Evolutionary conservation across 2,888 invertebrate species (phyloP), one percentile per base, ranked within the genome.

Genomic region (Polymixis flavicincta): DNA sequence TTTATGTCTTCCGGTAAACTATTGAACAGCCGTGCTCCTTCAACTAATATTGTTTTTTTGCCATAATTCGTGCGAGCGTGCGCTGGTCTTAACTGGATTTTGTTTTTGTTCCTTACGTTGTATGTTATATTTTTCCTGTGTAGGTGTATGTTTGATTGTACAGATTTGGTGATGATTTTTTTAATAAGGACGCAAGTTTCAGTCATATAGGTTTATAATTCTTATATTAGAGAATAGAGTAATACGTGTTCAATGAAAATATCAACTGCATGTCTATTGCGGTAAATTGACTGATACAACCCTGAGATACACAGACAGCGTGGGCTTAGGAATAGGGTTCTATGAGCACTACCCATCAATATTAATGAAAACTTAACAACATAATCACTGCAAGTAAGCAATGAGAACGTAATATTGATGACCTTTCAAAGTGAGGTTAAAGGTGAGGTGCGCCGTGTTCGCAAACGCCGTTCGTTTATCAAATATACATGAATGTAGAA

Each of bases 401-500:
- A 54, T 59, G 55, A 52, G 50, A 65, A 54, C 22, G 55, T 77
- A 66, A 78, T 83, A 69, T 82, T 82, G 66, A 83, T 83, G 64
- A 78, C 48, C 83, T 68, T 59, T 78, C 45, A 83, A 68, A 68
- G 50, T 61, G 54, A 79, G 79, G 76, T 69, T 42, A 80, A 63
- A 63, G 80, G 64, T 59, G 64, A 69, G 57, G 78, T 57, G 77
- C 66, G 64, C 59, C 54, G 14, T 75, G 81, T 83, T 78, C 59
- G 83, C 59, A 78, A 59, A 42, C 64, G 28, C 22, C 68, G 63
- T 37, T 78, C 19, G n/a, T 55, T 69, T 78, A 83, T 83, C 64
- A 83, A 83, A 78, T 83, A 78, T 83, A 64, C 78, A 79, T 59
- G 48, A 50, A 32, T 50, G 28, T 68, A 69, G 48, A 64, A 59